Base-by-base conservation (phyloP, 1,140 invertebrate genomes). In the Brachionus sp. region DNA sequence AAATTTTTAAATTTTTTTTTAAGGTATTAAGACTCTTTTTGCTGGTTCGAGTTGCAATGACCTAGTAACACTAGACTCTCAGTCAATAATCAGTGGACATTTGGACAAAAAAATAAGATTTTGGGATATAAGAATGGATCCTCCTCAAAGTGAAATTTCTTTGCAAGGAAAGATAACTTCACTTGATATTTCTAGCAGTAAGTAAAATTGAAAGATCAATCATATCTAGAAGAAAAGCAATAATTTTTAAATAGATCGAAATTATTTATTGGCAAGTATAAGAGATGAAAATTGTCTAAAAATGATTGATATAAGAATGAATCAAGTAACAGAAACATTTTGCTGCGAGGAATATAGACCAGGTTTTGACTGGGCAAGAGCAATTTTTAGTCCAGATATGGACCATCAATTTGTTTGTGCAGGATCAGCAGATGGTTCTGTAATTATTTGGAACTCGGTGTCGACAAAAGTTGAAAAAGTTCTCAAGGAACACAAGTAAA, bases 21-120 rank as follows among this genome's bases (percentile, higher is more conserved):
- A 89, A 95, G 94, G 95, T 90, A 93, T 94, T 84, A 94, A 95
- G 88, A 98, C 97, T 1, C 96, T 98, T 90, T 98, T 98, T 88
- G 95, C 95, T 82, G 95, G 95, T 19, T 98, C 95, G 7, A 95
- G 93, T 86, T 98, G 96, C 88, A 96, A 97, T 88, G 97, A 98
- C 90, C 90, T 98, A 23, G 95, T 97, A 37, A 95, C 93, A 75
- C 92, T 92, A 23, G 93, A 96, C 86, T 92, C 94, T 1, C 95
- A 94, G 2, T 93, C 94, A 12, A 94, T 93, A 25, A 95, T 98
- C 84, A 97, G 95, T 85, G 96, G 95, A 13, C 97, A 99, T 90
- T 98, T 95, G 89, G 97, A 99, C 90, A 98, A 97, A 89, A 93
- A 92, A 85, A 94, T 98, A 86, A 91, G 96, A 46, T 98, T 98